Base-by-base conservation (phyloP, 2,113 vertebrate genomes). In the Chauna torquata region DNA sequence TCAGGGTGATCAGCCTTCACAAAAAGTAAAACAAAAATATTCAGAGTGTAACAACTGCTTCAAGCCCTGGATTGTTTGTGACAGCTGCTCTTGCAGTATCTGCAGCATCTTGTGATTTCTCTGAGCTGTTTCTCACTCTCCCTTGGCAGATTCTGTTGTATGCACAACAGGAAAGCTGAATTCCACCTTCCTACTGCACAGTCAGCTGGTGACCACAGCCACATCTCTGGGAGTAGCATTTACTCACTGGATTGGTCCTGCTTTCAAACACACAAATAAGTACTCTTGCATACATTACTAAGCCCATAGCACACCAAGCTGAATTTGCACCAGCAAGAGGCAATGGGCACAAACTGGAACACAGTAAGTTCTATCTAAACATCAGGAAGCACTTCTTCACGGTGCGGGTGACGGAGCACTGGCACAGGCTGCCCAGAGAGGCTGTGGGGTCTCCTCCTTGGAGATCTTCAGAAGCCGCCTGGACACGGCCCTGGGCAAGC, bases 1-100 rank as follows among this genome's bases (percentile, higher is more conserved):
- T 97, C 98, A 6, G 99, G 99, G 85, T 99, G 99, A 90, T 98
- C 98, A 50, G 99, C 98, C 99, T 99, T 95, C 66, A 79, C 40
- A 82, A 44, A 76, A 96, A 82, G 55, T 58, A 27, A 72, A 94
- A 75, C 30, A 92, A 72, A 78, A 80, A 58, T 3, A 55, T 36
- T 69, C 19, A 66, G 44, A 77, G 65, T 28, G 1, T 59, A 38
- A 81, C 12, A 70, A 61, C 40, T 8, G 32, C 57, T 78, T 82
- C n/a, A 72, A 74, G 57, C 11, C 45, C 28, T 40, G 42, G 38
- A 87, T 34, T 38, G 25, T 66, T 45, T 64, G 52, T 3, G 2
- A 32, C 57, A 32, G 24, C 9, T 65, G 38, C n/a, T 88, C 34
- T 42, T 42, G 62, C 62, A 30, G 58, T 65, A 42, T 40, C 16